phyloP scores from a whole-genome alignment of 2,113 vertebrate species.

The Tinamus guttatus region DNA sequence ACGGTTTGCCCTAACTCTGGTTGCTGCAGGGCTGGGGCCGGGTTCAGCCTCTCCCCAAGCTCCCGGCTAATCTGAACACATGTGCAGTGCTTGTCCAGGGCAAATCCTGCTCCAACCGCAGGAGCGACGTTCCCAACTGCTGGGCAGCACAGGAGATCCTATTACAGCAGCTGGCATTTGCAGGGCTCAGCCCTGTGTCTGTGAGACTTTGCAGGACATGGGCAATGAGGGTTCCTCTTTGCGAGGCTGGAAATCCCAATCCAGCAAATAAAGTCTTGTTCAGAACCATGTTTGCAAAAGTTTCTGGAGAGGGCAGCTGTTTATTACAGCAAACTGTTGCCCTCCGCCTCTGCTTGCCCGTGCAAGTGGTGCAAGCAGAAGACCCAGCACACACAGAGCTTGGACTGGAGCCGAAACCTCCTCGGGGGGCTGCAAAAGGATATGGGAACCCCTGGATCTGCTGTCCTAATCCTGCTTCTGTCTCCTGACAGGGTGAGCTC shows the following conservation, averaged over 20 bases:
- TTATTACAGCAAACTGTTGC: neutral
- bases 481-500: constrained; percentile 88
- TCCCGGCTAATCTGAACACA: neutral
- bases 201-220: neutral
- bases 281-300: neutral
- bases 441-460: neutral
- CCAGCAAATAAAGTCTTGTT: neutral
- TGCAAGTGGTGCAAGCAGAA: neutral
- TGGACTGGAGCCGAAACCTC: neutral
- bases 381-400: neutral
- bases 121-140: neutral
- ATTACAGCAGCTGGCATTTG: neutral
- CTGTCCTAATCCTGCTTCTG: neutral
- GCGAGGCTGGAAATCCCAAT: neutral
- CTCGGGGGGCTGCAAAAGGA: neutral
- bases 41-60: neutral
- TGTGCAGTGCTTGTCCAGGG: neutral
- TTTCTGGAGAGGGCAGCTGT: neutral
- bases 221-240: neutral
- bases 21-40: neutral
- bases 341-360: neutral
- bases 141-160: neutral
- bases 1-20: neutral
- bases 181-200: neutral
- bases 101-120: fast-evolving